Evolutionary conservation across 2,113 vertebrate species (phyloP), one percentile per base, ranked within the genome.

Genomic region (Pitta sordida): DNA sequence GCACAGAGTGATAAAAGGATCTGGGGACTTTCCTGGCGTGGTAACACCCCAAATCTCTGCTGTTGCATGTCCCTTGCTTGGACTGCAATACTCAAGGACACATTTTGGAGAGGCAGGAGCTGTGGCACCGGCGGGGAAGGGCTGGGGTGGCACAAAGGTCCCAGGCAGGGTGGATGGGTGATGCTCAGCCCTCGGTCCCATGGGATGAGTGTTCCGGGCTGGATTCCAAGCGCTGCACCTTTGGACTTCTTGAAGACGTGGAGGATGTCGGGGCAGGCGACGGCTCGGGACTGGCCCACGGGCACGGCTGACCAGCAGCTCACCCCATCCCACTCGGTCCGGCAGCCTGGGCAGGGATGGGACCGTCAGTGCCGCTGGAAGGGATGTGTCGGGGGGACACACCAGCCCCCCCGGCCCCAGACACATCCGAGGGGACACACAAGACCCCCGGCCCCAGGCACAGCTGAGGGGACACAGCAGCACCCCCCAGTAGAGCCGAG

Each of bases 291-390:
- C 55, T 96, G 91, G 39, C 96, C 97, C 0, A 84, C 24, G 3
- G 91, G 82, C 48, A 90, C 53, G 6, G 93, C 64, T 0, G 81
- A 53, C 97, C 98, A 98, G 87, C 98, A 98, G 79, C 92, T 98
- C 63, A 97, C 82, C 44, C 97, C 97, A 5, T 98, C 98, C 97
- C 98, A 98, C 86, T 97, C 95, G 0, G 91, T 92, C 34, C 4
- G 70, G 86, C 98, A 98, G 71, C 95, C 97, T 98, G 79, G 30
- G 68, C 65, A 83, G 43, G 49, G 69, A 71, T 0, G 3, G 67
- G 36, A 39, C 0, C 0, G 6, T 60, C 10, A 69, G 53, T 14
- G 58, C 39, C 7, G 0, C 24, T 0, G 1, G 39, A 52, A n/a
- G 52, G 44, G 84, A 55, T 10, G 6, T 10, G 74, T 23, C 16